Base-by-base conservation (phyloP, 35 echinoderm and acorn worm species). In the Apostichopus californicus region DNA sequence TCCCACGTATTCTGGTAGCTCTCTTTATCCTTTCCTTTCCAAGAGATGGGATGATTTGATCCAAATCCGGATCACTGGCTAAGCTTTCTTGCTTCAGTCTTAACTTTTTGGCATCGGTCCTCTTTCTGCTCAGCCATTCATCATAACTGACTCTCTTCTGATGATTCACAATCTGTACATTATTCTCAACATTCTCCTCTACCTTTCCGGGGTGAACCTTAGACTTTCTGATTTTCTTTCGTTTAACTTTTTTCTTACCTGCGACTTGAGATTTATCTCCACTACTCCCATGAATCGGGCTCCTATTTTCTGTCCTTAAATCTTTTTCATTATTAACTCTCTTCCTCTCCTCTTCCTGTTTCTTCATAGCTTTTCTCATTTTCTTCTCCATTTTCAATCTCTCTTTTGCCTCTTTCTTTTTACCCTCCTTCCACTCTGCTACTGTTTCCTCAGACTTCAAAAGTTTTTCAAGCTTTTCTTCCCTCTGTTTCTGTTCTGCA, bases 191-290 rank as follows among this genome's bases (percentile, higher is more conserved):
- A 2, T n/a, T 18, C n/a, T 75, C 17, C 21, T 75, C 71, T n/a
- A 18, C 1, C 15, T 75, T n/a, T 81, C 23, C 25, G 0, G 78
- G 78, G 18, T 81, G 78, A 17, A 81, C 78, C 78, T 81, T 81
- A 46, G 78, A 28, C 78, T 81, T 81, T 81, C 9, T 81, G 18
- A 8, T 63, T 87, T 87, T 87, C 83, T 20, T 87, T 60, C 83
- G 8, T 61, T n/a, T 57, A 61, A 87, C n/a, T 87, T 17, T 87
- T 87, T 65, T 87, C 83, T 52, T 81, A 46, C 78, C 78, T 13
- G 25, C 18, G 9, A 13, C 23, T 25, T 25, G 78, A 81, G 78
- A 46, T 52, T 46, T 81, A 81, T 46, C 8, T 0, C 28, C 78
- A 46, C 8, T 81, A 52, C 23, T 46, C 18, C 9, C 24, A 81